Percentiles rank a stretch among this genome's conserved stretches.
Evolutionary conservation across 2,797 vertebrate genomes (phyloP).

Genomic region (Acanthurus lineatus): DNA sequence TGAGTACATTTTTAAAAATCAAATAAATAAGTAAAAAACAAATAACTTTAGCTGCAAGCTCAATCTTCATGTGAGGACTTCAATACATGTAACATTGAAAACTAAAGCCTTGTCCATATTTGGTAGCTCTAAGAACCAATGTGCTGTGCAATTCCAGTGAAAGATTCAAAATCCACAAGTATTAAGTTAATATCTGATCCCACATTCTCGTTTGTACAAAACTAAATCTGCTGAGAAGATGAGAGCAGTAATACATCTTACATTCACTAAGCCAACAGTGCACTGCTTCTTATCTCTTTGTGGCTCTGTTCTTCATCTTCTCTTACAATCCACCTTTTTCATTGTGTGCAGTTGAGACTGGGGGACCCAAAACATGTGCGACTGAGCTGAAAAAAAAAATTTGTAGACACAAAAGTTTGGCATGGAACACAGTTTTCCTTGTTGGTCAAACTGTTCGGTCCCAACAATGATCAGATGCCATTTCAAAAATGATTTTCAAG

Average conservation of each 20-base stretch:
- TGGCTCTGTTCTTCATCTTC: slow-evolving; percentile 12
- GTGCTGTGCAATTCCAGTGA: slow-evolving; percentile 6
- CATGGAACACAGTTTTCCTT: background rate
- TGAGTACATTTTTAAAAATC: background rate
- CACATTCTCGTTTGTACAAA: background rate
- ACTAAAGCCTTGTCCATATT: slow-evolving; percentile 10
- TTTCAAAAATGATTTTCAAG: slow-evolving; percentile 79
- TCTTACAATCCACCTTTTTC: background rate
- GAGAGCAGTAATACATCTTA: slow-evolving; percentile 15
- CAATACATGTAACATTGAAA: background rate
- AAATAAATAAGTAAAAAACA: slow-evolving; percentile 27
- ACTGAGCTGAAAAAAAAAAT: background rate
- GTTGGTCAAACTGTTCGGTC: slow-evolving; percentile 66
- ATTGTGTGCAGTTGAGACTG: background rate
- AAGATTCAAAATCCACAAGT: slow-evolving; percentile 12
- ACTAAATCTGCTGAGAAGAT: background rate
- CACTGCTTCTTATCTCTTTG: background rate
- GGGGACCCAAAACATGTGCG: slow-evolving; percentile 1
- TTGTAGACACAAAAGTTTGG: background rate
- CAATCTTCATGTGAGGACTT: slow-evolving; percentile 10
- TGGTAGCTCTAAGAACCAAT: background rate
- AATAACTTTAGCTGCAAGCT: background rate
- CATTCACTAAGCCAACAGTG: slow-evolving; percentile 45
- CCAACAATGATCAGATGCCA: slow-evolving; percentile 81
- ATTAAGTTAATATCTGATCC: slow-evolving; percentile 8